Conservation (phyloP, 2,113 vertebrate species). For the Galemys pyrenaicus region DNA sequence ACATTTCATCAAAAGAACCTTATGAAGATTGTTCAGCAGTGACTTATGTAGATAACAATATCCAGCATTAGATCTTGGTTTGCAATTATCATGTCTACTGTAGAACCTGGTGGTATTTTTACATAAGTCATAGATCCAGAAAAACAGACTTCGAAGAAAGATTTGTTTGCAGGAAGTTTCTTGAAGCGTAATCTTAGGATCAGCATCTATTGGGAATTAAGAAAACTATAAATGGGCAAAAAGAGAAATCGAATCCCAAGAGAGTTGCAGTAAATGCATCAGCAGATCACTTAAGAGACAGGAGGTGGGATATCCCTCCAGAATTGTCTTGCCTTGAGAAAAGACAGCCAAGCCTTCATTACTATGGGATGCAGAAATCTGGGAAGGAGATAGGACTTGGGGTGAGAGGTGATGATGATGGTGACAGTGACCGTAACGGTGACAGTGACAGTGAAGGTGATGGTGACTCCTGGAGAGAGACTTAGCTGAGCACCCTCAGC, state of each 20-base stretch:
- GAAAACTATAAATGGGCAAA: neutral
- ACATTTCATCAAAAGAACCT: neutral
- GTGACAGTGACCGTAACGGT: rapidly evolving
- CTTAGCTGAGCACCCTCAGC: too few relatives aligned
- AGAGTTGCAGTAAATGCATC: neutral
- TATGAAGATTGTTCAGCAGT: neutral
- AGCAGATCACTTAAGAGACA: neutral
- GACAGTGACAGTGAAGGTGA: too few relatives aligned
- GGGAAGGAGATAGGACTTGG: neutral
- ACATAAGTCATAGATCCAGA: neutral
- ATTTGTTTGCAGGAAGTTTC: neutral
- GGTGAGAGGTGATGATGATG: neutral
- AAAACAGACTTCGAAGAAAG: neutral
- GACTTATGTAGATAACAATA: neutral
- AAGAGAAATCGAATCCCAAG: neutral
- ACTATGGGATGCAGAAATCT: neutral
- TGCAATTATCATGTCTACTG: neutral
- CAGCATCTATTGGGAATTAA: neutral
- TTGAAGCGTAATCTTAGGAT: neutral
- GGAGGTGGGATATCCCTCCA: neutral
- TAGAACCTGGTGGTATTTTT: neutral
- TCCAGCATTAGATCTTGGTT: neutral
- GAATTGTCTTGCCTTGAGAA: neutral
- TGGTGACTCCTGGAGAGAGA: too few relatives aligned
- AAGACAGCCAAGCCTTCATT: neutral